Percentiles rank a stretch among this genome's conserved stretches.
These are phyloP conservation scores for Oplegnathus fasciatus DNA, from an alignment of 2,113 vertebrate species.

Conservation along the genomic window DNA sequence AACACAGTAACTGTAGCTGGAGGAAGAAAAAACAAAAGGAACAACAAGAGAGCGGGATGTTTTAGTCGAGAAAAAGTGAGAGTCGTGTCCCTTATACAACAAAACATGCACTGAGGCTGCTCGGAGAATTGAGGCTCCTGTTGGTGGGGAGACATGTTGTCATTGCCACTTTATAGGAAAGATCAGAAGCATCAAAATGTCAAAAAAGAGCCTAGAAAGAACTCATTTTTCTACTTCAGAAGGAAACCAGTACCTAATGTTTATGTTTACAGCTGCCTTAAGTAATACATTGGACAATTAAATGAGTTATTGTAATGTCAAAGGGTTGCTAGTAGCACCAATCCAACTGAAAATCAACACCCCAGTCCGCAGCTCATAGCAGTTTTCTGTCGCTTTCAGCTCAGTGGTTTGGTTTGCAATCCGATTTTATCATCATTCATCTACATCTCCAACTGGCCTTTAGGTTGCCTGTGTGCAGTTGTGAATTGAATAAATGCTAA, in stretches of 20 bases:
- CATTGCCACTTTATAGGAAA: conserved; percentile 19
- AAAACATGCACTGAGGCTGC: not conserved
- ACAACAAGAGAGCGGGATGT: conserved; percentile 29
- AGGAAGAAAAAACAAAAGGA: conserved; percentile 21
- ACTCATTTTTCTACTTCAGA: not conserved
- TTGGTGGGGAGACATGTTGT: conserved; percentile 10
- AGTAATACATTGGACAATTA: not conserved
- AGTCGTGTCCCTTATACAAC: not conserved
- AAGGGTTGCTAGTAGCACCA: not conserved
- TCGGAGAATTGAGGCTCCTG: conserved; percentile 15
- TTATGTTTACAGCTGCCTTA: not conserved
- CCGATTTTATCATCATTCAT: no score
- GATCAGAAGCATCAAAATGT: not conserved
- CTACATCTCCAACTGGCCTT: no score
- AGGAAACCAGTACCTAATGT: not conserved
- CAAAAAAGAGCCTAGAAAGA: not conserved
- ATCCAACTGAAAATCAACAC: not conserved
- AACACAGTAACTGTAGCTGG: conserved; percentile 15
- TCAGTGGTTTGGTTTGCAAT: not conserved
- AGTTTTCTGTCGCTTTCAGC: not conserved
- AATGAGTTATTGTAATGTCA: not conserved
- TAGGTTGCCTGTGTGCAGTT: no score
- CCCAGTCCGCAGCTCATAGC: not conserved
- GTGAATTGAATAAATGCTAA: not conserved
- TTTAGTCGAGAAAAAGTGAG: not conserved